These are phyloP conservation scores for Mohoua ochrocephala DNA, from an alignment of 2,113 vertebrate species.

Conservation along the genomic window DNA sequence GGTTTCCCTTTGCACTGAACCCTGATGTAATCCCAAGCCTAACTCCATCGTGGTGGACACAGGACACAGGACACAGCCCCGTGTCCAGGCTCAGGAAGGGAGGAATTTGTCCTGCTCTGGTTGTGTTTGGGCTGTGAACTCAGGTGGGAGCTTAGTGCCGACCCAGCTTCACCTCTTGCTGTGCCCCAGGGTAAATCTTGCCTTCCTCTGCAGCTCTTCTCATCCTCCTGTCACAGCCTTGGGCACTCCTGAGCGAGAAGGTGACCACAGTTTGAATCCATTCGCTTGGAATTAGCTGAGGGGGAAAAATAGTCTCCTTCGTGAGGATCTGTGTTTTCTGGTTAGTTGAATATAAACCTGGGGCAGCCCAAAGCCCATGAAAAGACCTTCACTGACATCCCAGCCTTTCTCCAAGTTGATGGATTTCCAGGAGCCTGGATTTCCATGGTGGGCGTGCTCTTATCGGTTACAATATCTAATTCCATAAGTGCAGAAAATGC, in stretches of 20 bases:
- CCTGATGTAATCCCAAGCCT: rapidly evolving
- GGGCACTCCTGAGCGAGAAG: background rate
- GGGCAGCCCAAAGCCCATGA: too few species aligned
- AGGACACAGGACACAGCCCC: background rate
- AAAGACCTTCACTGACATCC: background rate
- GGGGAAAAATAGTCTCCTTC: rapidly evolving
- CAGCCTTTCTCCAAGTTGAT: background rate
- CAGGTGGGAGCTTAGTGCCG: background rate
- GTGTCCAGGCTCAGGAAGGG: background rate
- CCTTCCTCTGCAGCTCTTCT: background rate
- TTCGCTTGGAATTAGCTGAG: background rate
- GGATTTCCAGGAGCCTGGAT: background rate
- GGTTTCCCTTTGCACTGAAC: background rate
- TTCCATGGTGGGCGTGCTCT: rapidly evolving
- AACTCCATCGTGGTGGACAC: rapidly evolving
- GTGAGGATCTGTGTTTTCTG: background rate
- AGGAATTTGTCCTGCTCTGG: background rate
- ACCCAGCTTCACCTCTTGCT: background rate
- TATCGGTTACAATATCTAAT: background rate
- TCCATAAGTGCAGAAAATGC: background rate
- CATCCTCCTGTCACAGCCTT: rapidly evolving
- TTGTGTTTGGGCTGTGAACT: background rate
- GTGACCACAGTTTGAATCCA: background rate
- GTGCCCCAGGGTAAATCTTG: background rate
- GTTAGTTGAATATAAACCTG: background rate